Evolutionary conservation across 2,113 vertebrate species (phyloP).

Genomic region (Bagarius yarrelli): DNA sequence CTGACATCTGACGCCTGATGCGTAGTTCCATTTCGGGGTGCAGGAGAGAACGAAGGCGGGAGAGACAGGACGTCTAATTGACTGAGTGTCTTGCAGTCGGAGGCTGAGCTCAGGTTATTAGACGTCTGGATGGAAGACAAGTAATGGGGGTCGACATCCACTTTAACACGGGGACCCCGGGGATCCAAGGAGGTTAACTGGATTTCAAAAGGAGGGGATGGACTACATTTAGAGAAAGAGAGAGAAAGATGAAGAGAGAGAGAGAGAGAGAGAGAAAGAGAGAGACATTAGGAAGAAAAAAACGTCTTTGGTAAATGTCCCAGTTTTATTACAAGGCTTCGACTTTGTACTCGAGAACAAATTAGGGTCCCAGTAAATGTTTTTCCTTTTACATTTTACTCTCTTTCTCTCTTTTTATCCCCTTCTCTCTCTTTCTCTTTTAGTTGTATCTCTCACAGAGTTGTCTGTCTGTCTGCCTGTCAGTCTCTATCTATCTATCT

Average conservation of each 20-base stretch:
- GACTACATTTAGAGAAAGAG: slow-evolving; percentile 11
- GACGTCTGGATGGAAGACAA: slow-evolving; percentile 44
- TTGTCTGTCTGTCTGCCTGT: no score
- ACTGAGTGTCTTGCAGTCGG: slow-evolving; percentile 44
- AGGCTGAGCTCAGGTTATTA: slow-evolving; percentile 53
- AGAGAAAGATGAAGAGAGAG: slow-evolving; percentile 2
- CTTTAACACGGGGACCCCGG: slow-evolving; percentile 40
- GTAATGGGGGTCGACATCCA: slow-evolving; percentile 51
- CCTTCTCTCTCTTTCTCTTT: no score
- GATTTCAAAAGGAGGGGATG: slow-evolving; percentile 46
- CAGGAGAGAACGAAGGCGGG: slow-evolving; percentile 28
- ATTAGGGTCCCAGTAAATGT: no score
- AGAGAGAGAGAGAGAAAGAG: no score
- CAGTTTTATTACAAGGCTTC: no score
- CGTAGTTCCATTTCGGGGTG: slow-evolving; percentile 13
- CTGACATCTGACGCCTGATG: neutral
- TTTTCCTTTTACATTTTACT: no score
- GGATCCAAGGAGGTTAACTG: slow-evolving; percentile 42
- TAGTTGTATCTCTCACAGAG: no score
- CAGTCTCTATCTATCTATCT: no score
- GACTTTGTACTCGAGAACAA: no score
- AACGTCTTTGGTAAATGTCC: no score
- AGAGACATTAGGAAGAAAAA: no score
- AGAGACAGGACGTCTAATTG: slow-evolving; percentile 51
- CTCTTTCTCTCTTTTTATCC: no score